Percentiles rank a stretch among this genome's conserved stretches.
phyloP scores from a whole-genome alignment of 2,113 vertebrate genomes.

The Pachycephala philippinensis region DNA sequence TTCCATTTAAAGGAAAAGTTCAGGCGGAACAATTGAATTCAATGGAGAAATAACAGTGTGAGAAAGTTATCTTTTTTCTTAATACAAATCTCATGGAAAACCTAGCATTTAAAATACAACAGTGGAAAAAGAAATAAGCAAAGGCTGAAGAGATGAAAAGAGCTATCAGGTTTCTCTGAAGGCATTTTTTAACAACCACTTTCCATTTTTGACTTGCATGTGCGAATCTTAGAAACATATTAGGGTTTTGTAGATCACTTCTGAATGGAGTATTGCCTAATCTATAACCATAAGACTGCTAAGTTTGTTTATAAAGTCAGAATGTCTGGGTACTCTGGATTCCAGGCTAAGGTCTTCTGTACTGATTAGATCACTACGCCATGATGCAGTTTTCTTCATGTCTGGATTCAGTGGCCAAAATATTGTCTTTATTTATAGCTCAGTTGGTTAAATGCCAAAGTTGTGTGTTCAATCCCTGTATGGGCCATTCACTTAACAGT shows the following conservation, averaged over 20 bases:
- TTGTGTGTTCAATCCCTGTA: neutral
- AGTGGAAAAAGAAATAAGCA: neutral
- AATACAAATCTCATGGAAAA: neutral
- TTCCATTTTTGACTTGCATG: neutral
- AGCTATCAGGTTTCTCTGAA: neutral
- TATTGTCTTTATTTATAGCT: neutral
- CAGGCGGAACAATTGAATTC: neutral
- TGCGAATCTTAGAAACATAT: neutral
- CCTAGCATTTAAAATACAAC: neutral
- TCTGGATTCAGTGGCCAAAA: neutral
- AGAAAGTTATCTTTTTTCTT: neutral
- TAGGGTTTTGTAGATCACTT: neutral
- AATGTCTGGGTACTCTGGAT: neutral
- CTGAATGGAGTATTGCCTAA: neutral
- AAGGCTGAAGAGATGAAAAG: neutral
- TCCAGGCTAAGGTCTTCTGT: neutral
- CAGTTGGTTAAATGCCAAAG: neutral
- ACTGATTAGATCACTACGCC: neutral
- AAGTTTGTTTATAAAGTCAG: neutral
- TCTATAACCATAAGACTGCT: neutral
- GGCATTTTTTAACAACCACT: neutral
- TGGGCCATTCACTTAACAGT: neutral
- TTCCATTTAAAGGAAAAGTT: neutral
- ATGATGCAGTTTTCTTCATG: neutral
- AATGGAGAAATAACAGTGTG: neutral